Base-by-base conservation (phyloP, 2,888 invertebrate species). In the Homarus gammarus region DNA sequence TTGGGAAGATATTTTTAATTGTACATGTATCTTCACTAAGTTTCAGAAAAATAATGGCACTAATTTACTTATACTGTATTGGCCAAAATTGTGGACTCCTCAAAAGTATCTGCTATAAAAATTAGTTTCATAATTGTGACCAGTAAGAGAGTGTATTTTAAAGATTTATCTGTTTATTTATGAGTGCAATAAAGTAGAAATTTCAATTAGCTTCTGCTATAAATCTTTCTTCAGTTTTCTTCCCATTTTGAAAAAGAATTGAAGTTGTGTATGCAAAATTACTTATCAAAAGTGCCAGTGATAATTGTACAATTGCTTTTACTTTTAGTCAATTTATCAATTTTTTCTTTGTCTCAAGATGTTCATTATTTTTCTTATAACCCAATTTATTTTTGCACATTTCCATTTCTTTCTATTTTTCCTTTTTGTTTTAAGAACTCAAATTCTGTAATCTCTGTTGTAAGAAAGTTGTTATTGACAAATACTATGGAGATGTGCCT, bases 311-410 rank as follows among this genome's bases (percentile, higher is more conserved):
- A 61, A 22, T 61, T 79, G 38, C 61, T 61, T 61, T 61, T 79
- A 79, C 61, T 79, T 36, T 22, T 38, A 31, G 38, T 61, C 78
- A 78, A 36, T 51, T 44, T 31, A 78, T n/a, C n/a, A 33, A 44
- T 77, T n/a, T 38, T 64, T 56, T 61, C 44, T 56, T 79, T 61
- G 33, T 61, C 61, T 64, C 33, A 33, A 33, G 33, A 40, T 38
- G 64, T 79, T 36, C 61, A 61, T 56, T 79, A 18, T 10, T 79
- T 49, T 61, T 18, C 1, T 2, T 64, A 64, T 64, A 27, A 27
- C 61, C 61, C 61, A 64, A 64, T 61, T 64, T 64, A 64, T 64
- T 64, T 64, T 79, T 79, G 64, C 78, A 78, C 78, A 78, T 79
- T 78, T 56, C n/a, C 33, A 56, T 79, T 79, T 56, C 22, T 56